Conservation (phyloP, 2,888 invertebrate species). For the Brachylomia viminalis region DNA sequence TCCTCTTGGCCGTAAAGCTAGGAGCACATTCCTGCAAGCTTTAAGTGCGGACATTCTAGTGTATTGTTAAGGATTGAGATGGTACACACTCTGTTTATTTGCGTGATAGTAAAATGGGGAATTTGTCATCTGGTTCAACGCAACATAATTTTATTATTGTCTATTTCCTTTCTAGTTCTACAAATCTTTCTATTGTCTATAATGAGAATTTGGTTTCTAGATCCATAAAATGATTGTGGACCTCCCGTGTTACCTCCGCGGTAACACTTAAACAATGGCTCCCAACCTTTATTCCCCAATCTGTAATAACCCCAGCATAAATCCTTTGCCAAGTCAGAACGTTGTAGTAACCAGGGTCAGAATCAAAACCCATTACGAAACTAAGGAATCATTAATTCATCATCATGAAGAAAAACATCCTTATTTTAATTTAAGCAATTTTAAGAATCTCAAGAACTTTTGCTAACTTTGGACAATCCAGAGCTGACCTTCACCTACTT, state of each 20-base stretch:
- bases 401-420: background rate
- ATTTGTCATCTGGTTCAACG: conserved; percentile 11
- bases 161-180: too few relatives aligned
- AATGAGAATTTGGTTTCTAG: background rate
- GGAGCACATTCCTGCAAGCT: conserved; percentile 52
- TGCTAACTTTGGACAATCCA: conserved; percentile 1
- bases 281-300: too few relatives aligned
- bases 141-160: background rate
- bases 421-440: background rate
- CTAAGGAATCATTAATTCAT: background rate
- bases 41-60: conserved; percentile 29
- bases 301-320: too few relatives aligned
- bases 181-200: background rate
- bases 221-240: background rate
- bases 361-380: too few relatives aligned
- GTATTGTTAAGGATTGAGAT: conserved; percentile 38
- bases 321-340: too few relatives aligned
- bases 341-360: too few relatives aligned
- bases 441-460: background rate
- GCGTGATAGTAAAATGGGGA: conserved; percentile 29
- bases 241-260: too few relatives aligned
- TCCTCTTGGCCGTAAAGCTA: conserved; percentile 40
- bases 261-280: background rate
- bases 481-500: background rate
- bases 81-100: conserved; percentile 30